Evolutionary conservation across 2,797 vertebrate genomes (phyloP).

Genomic region (Trematomus bernacchii): DNA sequence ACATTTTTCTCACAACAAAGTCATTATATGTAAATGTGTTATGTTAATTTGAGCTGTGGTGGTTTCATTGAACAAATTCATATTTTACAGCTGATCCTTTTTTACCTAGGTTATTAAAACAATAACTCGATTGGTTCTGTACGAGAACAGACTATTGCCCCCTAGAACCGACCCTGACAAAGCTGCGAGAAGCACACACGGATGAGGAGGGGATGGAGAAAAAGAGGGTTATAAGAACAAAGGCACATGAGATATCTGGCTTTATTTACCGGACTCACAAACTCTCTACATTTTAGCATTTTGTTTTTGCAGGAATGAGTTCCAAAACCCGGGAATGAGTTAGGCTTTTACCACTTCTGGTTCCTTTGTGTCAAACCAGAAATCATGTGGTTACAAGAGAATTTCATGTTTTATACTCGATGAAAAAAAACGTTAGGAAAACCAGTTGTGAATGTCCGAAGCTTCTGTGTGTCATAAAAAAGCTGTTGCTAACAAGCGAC

Average conservation of each 20-base stretch:
- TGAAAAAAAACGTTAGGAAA: no score
- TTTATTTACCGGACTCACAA: constrained; percentile 10
- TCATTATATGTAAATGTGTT: not conserved
- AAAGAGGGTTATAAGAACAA: constrained; percentile 13
- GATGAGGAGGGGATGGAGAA: constrained; percentile 8
- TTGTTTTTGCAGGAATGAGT: no score
- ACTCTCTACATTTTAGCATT: constrained; percentile 19
- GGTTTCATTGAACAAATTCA: not conserved
- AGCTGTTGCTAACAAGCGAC: no score
- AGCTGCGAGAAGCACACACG: constrained; percentile 53
- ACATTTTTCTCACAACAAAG: not conserved
- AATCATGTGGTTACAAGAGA: no score
- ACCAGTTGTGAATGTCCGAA: no score
- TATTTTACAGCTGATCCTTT: constrained; percentile 2
- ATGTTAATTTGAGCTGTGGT: not conserved
- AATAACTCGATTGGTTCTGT: not conserved
- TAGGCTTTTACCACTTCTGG: no score
- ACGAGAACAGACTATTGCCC: not conserved
- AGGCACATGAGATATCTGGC: constrained; percentile 22
- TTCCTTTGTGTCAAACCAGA: no score
- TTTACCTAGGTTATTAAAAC: constrained; percentile 1
- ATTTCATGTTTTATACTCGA: no score
- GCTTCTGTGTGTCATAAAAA: no score
- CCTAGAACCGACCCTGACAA: constrained; percentile 41
- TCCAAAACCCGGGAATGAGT: no score